Evolutionary conservation across 2,113 vertebrate species (phyloP).

Genomic region (Paralichthys olivaceus): DNA sequence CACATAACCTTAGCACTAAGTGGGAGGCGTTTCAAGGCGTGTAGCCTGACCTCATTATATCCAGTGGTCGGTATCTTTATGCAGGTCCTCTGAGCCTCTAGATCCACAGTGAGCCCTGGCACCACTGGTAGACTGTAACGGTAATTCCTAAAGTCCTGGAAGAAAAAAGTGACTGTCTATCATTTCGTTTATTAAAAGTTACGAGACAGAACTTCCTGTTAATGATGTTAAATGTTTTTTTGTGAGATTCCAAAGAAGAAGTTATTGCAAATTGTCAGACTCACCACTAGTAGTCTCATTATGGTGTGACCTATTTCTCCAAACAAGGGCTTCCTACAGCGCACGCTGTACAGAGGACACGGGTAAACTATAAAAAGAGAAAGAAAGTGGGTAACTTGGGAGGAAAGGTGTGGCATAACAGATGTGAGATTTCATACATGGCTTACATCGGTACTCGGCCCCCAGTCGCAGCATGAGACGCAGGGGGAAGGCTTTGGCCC

Average conservation of each 20-base stretch:
- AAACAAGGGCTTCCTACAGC: slow-evolving; percentile 90
- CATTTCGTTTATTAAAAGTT: not conserved
- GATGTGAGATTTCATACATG: not conserved
- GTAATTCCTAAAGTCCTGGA: slow-evolving; percentile 97
- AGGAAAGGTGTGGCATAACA: not conserved
- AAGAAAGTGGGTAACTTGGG: not conserved
- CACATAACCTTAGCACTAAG: not conserved
- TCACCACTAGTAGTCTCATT: slow-evolving; percentile 94
- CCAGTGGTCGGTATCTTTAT: slow-evolving; percentile 96
- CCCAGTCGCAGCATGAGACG: slow-evolving; percentile 93
- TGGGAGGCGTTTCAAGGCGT: not conserved
- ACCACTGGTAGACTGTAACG: slow-evolving; percentile 96
- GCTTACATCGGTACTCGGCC: slow-evolving; percentile 91
- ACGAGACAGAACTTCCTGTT: not conserved
- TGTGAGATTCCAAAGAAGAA: not conserved
- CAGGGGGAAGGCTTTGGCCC: slow-evolving; percentile 94
- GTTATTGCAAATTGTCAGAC: slow-evolving; percentile 43
- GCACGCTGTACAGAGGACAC: slow-evolving; percentile 87
- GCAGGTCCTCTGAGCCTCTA: slow-evolving; percentile 96
- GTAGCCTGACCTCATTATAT: slow-evolving; percentile 90
- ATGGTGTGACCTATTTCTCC: slow-evolving; percentile 93
- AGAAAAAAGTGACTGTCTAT: not conserved
- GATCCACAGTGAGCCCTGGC: slow-evolving; percentile 93
- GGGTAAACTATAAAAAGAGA: slow-evolving; percentile 86
- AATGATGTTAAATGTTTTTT: not conserved